Evolutionary conservation across 2,113 vertebrate genomes (phyloP).

Genomic region (human): DNA sequence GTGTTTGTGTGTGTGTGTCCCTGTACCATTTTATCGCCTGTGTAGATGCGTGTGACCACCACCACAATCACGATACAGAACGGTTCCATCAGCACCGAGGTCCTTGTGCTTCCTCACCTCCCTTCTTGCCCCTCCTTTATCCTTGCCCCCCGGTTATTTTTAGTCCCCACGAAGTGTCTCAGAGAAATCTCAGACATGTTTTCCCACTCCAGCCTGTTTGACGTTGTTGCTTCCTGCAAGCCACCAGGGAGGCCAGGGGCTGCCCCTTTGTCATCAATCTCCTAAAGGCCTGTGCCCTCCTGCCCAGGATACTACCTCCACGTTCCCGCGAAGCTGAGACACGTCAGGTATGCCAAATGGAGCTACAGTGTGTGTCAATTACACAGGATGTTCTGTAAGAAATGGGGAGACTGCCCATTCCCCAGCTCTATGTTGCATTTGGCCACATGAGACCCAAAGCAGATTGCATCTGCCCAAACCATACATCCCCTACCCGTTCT

Average conservation of each 20-base stretch:
- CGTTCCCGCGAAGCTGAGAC: not conserved
- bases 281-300: not conserved
- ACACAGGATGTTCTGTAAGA: not conserved
- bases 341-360: not conserved
- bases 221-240: not conserved
- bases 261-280: not conserved
- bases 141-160: not conserved
- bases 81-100: not conserved
- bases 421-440: not conserved
- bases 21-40: not conserved
- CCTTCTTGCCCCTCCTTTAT: not conserved
- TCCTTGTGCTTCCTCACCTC: not conserved
- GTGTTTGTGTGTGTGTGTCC: not conserved
- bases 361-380: not conserved
- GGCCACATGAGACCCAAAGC: not conserved
- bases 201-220: not conserved
- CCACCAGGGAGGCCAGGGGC: no score
- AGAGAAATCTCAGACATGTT: not conserved
- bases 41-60: not conserved
- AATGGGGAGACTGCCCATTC: not conserved
- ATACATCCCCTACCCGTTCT: accelerated
- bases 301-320: not conserved
- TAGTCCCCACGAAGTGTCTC: not conserved
- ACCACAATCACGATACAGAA: not conserved
- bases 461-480: not conserved